Conservation (phyloP, 2,888 invertebrate genomes). For the Morpho deidamia region DNA sequence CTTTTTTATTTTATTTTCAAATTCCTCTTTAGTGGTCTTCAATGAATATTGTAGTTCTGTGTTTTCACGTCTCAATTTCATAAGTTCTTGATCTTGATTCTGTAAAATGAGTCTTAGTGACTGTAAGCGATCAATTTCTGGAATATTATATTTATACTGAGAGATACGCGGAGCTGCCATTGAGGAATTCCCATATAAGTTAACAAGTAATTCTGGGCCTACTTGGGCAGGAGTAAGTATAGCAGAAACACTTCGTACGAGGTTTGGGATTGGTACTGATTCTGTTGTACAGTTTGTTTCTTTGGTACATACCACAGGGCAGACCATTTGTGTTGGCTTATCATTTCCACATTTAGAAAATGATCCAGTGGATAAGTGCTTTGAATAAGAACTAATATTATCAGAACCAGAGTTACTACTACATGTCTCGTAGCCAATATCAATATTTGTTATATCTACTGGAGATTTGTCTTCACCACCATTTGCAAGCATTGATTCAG, state of each 20-base stretch:
- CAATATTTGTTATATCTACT: conserved; percentile 47
- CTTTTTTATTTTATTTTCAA: conserved; percentile 53
- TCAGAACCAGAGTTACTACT: conserved; percentile 54
- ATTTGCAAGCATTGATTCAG: conserved; percentile 36
- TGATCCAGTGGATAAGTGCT: conserved; percentile 49
- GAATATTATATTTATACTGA: conserved; percentile 37
- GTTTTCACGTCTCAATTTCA: conserved; percentile 56
- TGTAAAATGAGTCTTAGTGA: conserved; percentile 55
- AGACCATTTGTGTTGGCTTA: conserved; percentile 65
- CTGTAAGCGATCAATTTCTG: conserved; percentile 53
- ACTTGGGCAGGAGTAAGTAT: conserved; percentile 61
- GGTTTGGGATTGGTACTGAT: conserved; percentile 43
- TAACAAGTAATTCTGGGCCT: conserved; percentile 62
- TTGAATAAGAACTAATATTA: conserved; percentile 40
- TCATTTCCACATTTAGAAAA: conserved; percentile 40
- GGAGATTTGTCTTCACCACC: conserved; percentile 36
- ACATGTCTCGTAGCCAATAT: conserved; percentile 66
- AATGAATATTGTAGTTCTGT: conserved; percentile 54
- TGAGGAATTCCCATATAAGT: conserved; percentile 56
- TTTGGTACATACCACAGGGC: conserved; percentile 56
- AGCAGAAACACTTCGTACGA: conserved; percentile 65
- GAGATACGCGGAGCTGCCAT: conserved; percentile 58
- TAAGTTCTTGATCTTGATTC: conserved; percentile 62
- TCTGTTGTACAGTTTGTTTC: conserved; percentile 33
- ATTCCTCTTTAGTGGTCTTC: conserved; percentile 48